Conservation (phyloP, 2,888 invertebrate genomes). For the Zele albiditarsus region DNA sequence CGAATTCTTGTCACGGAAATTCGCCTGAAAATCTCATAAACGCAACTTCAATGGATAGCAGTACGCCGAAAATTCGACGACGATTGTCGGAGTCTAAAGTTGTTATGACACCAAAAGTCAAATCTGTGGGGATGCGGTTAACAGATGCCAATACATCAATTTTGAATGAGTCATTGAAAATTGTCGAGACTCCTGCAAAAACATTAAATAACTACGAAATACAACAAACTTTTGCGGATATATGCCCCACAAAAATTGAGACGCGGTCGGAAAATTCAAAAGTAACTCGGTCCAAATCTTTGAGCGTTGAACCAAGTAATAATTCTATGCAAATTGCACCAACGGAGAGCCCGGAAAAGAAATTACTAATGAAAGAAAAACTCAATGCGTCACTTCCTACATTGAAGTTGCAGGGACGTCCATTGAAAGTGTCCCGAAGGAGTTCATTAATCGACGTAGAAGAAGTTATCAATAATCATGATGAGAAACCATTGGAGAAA, state of each 20-base stretch:
- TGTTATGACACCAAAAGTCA: conserved; percentile 9
- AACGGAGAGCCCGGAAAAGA: conserved; percentile 51
- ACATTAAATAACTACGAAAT: not conserved
- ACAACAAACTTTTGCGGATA: not conserved
- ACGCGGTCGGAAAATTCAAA: not conserved
- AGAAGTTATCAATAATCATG: conserved; percentile 7
- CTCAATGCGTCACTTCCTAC: conserved; percentile 61
- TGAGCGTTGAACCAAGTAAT: conserved; percentile 29
- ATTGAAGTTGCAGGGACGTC: conserved; percentile 45
- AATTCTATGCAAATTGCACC: conserved; percentile 1
- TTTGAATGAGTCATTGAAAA: not conserved
- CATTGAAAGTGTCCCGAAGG: conserved; percentile 28
- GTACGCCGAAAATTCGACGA: conserved; percentile 40
- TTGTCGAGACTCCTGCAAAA: not conserved
- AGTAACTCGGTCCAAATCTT: conserved; percentile 38
- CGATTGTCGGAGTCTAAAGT: not conserved
- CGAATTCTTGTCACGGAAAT: not conserved
- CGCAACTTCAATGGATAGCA: conserved; percentile 24
- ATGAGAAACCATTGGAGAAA: conserved; percentile 24
- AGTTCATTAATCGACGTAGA: conserved; percentile 21
- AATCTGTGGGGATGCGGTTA: conserved; percentile 6
- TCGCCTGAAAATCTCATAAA: conserved; percentile 17
- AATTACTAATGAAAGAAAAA: conserved; percentile 61
- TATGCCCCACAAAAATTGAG: not conserved
- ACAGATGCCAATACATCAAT: conserved; percentile 20